Percentiles rank a stretch among this genome's conserved stretches.
phyloP scores from a whole-genome alignment of 2,797 vertebrate species.

The Hephaestus fuliginosus region DNA sequence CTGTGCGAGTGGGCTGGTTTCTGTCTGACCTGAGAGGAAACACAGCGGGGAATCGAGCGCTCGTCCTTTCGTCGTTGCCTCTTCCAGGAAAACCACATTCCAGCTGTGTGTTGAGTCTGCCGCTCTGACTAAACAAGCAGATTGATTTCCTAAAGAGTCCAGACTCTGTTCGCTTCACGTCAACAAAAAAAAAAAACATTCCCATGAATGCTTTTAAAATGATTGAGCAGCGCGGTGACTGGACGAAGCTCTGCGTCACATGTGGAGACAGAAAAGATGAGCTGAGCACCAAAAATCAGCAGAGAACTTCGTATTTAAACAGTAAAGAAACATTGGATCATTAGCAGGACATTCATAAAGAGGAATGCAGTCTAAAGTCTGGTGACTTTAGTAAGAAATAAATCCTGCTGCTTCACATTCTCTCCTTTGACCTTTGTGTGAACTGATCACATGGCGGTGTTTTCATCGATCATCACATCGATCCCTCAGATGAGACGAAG shows the following conservation, averaged over 20 bases:
- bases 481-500: no score
- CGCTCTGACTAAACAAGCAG: conserved; percentile 36
- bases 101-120: conserved; percentile 48
- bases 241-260: background rate
- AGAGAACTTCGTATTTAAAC: background rate
- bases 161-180: conserved; percentile 3
- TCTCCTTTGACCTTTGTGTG: no score
- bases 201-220: background rate
- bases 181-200: conserved; percentile 4
- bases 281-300: no score
- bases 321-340: no score
- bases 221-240: conserved; percentile 10
- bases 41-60: conserved; percentile 43
- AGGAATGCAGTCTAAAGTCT: no score
- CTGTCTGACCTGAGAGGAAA: conserved; percentile 14
- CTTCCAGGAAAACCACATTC: conserved; percentile 54
- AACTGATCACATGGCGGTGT: no score
- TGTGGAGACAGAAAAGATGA: background rate
- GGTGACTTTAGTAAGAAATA: no score
- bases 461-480: no score
- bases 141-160: conserved; percentile 16
- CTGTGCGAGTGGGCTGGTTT: background rate
- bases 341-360: no score
- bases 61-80: conserved; percentile 1
- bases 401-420: no score